These are phyloP conservation scores for Cynaeus angustus DNA, from an alignment of 2,888 invertebrate genomes.

Conservation along the genomic window DNA sequence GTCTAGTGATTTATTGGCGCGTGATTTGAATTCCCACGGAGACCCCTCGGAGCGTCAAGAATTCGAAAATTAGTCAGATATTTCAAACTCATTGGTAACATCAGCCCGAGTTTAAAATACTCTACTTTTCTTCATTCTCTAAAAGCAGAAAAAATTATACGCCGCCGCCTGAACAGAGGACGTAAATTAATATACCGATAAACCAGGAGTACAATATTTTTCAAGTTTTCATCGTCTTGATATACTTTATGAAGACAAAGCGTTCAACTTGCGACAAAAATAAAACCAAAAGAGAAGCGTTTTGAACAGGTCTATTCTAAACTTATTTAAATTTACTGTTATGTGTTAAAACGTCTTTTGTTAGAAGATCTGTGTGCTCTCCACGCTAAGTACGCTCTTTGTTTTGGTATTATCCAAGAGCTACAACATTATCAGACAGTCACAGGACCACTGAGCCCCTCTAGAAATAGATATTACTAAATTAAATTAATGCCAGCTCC, in stretches of 20 bases:
- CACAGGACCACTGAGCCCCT: conserved; percentile 45
- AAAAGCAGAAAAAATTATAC: conserved; percentile 32
- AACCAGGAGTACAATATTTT: conserved; percentile 50
- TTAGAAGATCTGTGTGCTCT: conserved; percentile 45
- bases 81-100: conserved; percentile 38
- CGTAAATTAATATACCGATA: conserved; percentile 49
- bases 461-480: conserved; percentile 53
- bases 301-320: conserved; percentile 48
- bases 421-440: conserved; percentile 47
- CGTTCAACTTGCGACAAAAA: conserved; percentile 53
- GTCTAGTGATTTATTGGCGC: conserved; percentile 67
- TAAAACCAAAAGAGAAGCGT: conserved; percentile 47
- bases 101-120: conserved; percentile 17
- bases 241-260: conserved; percentile 55
- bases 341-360: conserved; percentile 54
- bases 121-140: conserved; percentile 34
- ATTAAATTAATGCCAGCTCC: conserved; percentile 53
- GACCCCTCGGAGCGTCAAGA: conserved; percentile 57
- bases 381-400: conserved; percentile 48
- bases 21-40: conserved; percentile 66
- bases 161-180: conserved; percentile 24
- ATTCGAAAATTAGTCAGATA: conserved; percentile 62
- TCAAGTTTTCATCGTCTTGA: conserved; percentile 51
- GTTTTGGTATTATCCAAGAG: conserved; percentile 48
- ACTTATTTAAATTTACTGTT: conserved; percentile 57